Evolutionary conservation across 92 coral and sea anemone genomes (phyloP).

Genomic region (Heliopora coerulea): DNA sequence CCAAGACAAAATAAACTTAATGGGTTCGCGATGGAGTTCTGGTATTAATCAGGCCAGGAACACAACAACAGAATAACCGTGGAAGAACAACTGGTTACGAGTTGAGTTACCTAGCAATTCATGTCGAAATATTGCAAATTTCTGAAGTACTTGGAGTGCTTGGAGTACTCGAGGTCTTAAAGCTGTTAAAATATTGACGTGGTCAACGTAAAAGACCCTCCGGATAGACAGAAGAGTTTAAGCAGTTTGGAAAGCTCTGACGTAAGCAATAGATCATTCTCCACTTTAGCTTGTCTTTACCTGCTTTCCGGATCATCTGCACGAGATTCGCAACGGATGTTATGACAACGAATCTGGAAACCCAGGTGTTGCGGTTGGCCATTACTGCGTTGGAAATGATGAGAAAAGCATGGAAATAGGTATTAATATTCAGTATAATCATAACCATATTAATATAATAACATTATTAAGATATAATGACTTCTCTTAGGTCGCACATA

Average conservation of each 20-base stretch:
- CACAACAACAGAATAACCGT: too few relatives aligned
- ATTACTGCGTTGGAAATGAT: neutral
- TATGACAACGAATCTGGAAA: slow-evolving; percentile 8
- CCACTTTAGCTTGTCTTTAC: neutral
- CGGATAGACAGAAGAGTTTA: neutral
- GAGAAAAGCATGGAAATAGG: too few relatives aligned
- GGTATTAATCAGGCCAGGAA: too few relatives aligned
- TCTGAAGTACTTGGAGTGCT: neutral
- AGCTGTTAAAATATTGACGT: slow-evolving; percentile 3
- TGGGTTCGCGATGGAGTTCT: neutral
- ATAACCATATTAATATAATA: too few relatives aligned
- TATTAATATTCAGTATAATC: too few relatives aligned
- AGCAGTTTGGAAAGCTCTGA: slow-evolving; percentile 2
- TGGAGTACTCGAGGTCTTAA: neutral
- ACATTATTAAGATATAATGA: too few relatives aligned
- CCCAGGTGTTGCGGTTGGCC: slow-evolving; percentile 8
- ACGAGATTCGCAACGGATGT: slow-evolving; percentile 23
- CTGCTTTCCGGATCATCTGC: slow-evolving; percentile 17
- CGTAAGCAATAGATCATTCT: neutral
- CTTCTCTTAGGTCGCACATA: too few relatives aligned
- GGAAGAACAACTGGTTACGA: too few relatives aligned
- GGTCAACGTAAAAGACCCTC: neutral
- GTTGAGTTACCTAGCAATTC: too few relatives aligned
- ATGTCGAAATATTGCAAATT: neutral
- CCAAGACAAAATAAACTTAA: neutral